A percentile compares a stretch with the other conserved stretches of the same genome.
These are phyloP conservation scores for Parnassius glacialis DNA, from an alignment of 2,888 invertebrate species.

Conservation along the genomic window DNA sequence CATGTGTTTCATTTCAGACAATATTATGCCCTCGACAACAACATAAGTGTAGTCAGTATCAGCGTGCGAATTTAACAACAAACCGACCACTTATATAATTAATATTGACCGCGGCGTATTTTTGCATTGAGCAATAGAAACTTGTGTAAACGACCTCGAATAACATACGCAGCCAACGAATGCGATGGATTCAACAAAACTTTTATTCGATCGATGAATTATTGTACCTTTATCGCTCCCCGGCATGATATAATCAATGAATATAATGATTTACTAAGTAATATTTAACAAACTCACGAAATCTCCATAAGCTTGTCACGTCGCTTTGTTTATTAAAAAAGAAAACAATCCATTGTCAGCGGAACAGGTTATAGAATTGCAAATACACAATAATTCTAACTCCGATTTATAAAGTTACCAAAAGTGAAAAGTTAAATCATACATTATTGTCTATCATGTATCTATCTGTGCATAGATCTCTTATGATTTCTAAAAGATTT, in stretches of 20 bases:
- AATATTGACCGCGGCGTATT: slow-evolving; percentile 44
- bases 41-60: not conserved
- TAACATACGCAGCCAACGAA: slow-evolving; percentile 25
- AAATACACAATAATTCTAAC: too few relatives aligned
- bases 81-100: slow-evolving; percentile 46
- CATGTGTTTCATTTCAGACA: too few relatives aligned
- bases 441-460: too few relatives aligned
- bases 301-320: not conserved
- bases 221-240: slow-evolving; percentile 6
- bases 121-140: slow-evolving; percentile 40
- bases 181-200: slow-evolving; percentile 15
- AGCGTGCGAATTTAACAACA: slow-evolving; percentile 34
- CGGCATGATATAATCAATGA: not conserved
- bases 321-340: not conserved
- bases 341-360: not conserved
- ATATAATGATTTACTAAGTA: not conserved
- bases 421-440: too few relatives aligned
- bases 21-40: not conserved
- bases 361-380: not conserved
- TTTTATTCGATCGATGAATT: slow-evolving; percentile 6
- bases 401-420: too few relatives aligned
- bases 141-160: slow-evolving; percentile 52
- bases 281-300: not conserved
- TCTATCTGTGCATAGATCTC: too few relatives aligned
- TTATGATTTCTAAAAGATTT: too few relatives aligned